phyloP scores from a whole-genome alignment of 2,113 vertebrate genomes.

The Clupea harengus region DNA sequence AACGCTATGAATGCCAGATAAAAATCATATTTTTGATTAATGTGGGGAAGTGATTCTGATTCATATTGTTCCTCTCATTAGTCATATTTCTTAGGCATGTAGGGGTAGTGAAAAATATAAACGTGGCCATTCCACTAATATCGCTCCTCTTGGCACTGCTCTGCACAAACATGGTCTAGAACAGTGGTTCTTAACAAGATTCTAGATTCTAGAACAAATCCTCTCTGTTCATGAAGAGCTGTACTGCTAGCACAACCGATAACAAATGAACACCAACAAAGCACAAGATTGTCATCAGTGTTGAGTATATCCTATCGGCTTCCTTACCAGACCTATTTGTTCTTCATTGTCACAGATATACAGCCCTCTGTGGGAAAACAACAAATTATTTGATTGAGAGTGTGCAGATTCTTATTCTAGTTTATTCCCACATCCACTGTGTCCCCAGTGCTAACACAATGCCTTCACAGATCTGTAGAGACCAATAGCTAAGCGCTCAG shows the following conservation, averaged over 20 bases:
- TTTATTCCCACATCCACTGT: background rate
- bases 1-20: too few species aligned
- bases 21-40: too few species aligned
- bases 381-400: background rate
- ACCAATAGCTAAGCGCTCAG: background rate
- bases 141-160: too few species aligned
- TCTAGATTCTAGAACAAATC: background rate
- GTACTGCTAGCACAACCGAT: too few species aligned
- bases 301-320: background rate
- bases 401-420: background rate
- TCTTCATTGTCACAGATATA: background rate
- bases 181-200: too few species aligned
- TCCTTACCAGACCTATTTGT: background rate
- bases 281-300: too few species aligned
- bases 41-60: too few species aligned
- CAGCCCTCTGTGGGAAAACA: background rate
- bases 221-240: background rate
- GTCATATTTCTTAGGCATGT: too few species aligned
- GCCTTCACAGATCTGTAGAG: background rate
- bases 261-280: background rate
- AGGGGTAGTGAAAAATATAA: too few species aligned
- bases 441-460: background rate
- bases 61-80: too few species aligned
- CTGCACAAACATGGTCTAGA: too few species aligned
- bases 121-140: too few species aligned